Base-by-base conservation (phyloP, 2,888 invertebrate species). In the Coenonympha arcania region DNA sequence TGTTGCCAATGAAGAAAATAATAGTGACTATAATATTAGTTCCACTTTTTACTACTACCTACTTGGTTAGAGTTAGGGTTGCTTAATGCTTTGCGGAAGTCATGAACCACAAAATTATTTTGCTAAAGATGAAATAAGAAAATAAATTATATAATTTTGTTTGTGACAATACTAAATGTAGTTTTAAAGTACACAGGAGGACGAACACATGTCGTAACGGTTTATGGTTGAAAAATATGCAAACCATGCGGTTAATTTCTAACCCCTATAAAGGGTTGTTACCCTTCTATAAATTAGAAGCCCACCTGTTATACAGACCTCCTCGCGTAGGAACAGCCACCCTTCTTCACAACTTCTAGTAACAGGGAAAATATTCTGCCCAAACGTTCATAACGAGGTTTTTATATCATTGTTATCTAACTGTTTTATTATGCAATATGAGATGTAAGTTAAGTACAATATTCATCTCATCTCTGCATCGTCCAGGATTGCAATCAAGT, bases 211-310 rank as follows among this genome's bases (percentile, higher is more conserved):
- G 67, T 69, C 68, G 64, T 49, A 50, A 42, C 64, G 73, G 73
- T 71, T 69, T 70, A 48, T 61, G 61, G 65, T 66, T 64, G 69
- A 75, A 69, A 77, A 76, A 84, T 81, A 83, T 83, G 76, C 78
- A 80, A 83, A 81, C 76, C 73, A 80, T 62, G 78, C 77, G 78
- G 83, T 79, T 78, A 77, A 79, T 83, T 81, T 76, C 66, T 33
- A 52, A 73, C 69, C 78, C 78, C 76, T 64, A 60, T 69, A 66
- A 72, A 69, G 64, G 64, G 69, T 60, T 58, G 43, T 65, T 70
- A 59, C 69, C 69, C 73, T 69, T 71, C 79, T 62, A 61, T 66
- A 81, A 82, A 81, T 80, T 82, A 81, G 73, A 74, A 69, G 65
- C 70, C 77, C 78, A 81, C 84, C 83, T 81, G 79, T 77, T 37